Percentiles rank a stretch among this genome's conserved stretches.
These are phyloP conservation scores for Trichonephila inaurata DNA, from an alignment of 1,140 invertebrate genomes.

Conservation along the genomic window DNA sequence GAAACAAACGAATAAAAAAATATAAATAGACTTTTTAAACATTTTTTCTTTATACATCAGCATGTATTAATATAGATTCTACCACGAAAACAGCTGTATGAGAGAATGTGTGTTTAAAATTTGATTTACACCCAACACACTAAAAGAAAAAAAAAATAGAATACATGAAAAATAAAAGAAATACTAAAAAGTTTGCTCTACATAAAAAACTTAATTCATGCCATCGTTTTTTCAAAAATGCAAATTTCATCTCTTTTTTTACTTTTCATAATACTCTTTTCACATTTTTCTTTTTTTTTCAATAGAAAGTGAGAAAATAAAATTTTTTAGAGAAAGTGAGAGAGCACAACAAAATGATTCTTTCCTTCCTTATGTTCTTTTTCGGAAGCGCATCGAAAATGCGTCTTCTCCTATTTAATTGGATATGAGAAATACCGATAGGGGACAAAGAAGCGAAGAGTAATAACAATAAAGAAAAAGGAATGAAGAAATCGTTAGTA, in stretches of 20 bases:
- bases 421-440: conserved; percentile 15
- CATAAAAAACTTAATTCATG: not conserved
- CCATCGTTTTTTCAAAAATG: not conserved
- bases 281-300: not conserved
- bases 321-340: not conserved
- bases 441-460: not conserved
- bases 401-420: conserved; percentile 14
- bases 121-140: no score
- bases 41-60: no score
- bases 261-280: not conserved
- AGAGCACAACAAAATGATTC: not conserved
- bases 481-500: conserved; percentile 13
- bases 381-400: not conserved
- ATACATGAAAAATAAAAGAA: not conserved
- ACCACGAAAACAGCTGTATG: no score
- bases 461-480: conserved; percentile 1
- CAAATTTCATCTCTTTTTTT: not conserved
- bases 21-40: no score
- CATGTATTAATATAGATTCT: no score
- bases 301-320: not conserved
- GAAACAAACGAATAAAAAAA: no score
- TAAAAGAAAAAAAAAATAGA: not conserved
- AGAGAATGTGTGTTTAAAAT: no score
- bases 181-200: not conserved
- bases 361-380: not conserved